Conservation (phyloP, 2,113 vertebrate genomes). For the Rissa tridactyla region DNA sequence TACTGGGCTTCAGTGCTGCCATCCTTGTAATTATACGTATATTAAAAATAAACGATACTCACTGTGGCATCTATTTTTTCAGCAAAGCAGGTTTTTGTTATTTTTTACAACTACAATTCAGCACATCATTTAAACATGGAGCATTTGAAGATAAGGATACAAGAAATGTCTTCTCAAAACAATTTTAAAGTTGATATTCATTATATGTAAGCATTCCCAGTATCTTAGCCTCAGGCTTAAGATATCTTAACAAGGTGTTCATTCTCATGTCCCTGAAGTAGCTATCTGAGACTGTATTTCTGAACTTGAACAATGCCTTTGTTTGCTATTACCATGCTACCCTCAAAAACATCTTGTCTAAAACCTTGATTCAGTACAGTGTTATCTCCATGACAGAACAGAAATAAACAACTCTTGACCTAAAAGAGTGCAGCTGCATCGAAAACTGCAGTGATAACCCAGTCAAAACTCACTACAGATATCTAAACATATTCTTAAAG, state of each 20-base stretch:
- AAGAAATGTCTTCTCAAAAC: not conserved
- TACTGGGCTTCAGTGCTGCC: not conserved
- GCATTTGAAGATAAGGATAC: not conserved
- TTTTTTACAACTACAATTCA: not conserved
- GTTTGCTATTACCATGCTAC: not conserved
- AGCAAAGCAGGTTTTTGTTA: not conserved
- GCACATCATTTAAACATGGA: not conserved
- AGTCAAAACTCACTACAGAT: slow-evolving; percentile 3
- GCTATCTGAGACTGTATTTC: not conserved
- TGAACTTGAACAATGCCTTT: not conserved
- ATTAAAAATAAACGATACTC: not conserved
- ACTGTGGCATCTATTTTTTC: slow-evolving; percentile 5
- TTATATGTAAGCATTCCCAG: not conserved
- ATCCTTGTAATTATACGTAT: not conserved
- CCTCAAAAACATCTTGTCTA: not conserved
- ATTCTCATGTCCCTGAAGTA: not conserved
- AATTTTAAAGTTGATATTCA: not conserved
- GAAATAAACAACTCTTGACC: not conserved
- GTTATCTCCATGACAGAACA: not conserved
- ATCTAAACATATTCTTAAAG: slow-evolving; percentile 10
- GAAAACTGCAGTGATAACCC: not conserved
- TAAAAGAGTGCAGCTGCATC: not conserved
- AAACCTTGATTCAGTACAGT: not conserved
- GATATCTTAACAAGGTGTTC: not conserved
- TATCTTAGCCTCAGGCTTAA: not conserved